Evolutionary conservation across 2,888 invertebrate species (phyloP), one percentile per base, ranked within the genome.

Genomic region (Tetranychus truncatus): DNA sequence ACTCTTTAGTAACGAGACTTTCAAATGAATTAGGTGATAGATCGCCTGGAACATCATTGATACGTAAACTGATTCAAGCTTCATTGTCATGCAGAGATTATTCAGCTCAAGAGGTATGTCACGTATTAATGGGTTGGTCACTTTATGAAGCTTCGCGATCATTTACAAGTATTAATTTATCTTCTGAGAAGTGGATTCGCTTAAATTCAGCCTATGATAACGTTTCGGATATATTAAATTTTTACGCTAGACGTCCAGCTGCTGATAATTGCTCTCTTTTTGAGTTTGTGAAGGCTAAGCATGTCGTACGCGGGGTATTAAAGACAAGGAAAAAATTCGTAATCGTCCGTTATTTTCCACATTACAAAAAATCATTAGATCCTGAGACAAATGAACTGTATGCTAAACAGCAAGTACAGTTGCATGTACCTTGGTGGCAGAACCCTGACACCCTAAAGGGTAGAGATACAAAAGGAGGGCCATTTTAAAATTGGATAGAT

Each of bases 51-150:
- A 74, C 24, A 44, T 69, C 71, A 8, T 73, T 72, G 18, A 73
- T 77, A 15, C 76, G 71, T 45, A 77, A 75, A 72, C 21, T 77
- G 1, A 34, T 77, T 21, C 74, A 78, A 24, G 45, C 71, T 21
- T 72, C 76, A 15, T 72, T 78, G 15, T 44, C 46, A 18, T 76
- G 77, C 21, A 4, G 77, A 15, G 77, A 77, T 65, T 72, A 69
- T 15, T 78, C 77, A 9, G 76, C 77, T 0, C 77, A 77, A 66
- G 77, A 78, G 66, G 73, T 73, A 0, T 69, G 66, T 21, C 76
- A 77, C 21, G 20, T 77, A 11, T 34, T 77, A 11, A 74, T 69
- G 24, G 74, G 76, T 15, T 44, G 55, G 73, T 67, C 74, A 21
- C 71, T 77, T 15, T 74, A 45, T 66, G 15, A 5, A 11, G 11